Conservation (phyloP, 1,140 invertebrate species). For the Drosophila orena region DNA sequence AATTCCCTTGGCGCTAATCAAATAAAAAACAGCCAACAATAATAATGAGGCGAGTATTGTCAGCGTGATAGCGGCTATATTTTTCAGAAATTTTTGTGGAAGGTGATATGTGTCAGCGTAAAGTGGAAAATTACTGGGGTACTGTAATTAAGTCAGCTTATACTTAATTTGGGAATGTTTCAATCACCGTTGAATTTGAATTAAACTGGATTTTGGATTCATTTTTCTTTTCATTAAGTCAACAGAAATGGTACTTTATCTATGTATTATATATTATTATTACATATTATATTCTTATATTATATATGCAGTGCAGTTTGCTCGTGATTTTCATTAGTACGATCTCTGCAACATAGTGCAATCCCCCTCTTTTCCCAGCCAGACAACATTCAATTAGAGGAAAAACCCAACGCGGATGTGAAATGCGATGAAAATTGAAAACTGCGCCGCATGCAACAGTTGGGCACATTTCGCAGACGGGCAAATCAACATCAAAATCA, state of each 20-base stretch:
- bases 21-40: conserved; percentile 8
- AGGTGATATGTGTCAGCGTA: not conserved
- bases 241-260: not conserved
- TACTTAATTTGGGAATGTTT: not conserved
- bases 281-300: too few species aligned
- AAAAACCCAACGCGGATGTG: conserved; percentile 9
- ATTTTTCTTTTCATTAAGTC: not conserved
- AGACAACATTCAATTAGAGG: conserved; percentile 19
- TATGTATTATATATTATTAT: too few species aligned
- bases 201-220: not conserved
- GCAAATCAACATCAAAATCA: conserved; percentile 73
- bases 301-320: too few species aligned
- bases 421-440: conserved; percentile 29
- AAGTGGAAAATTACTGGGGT: conserved; percentile 1
- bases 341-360: not conserved
- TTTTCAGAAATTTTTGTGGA: conserved; percentile 2
- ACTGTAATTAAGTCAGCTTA: not conserved
- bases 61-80: conserved; percentile 25
- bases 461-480: conserved; percentile 23
- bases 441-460: conserved; percentile 62
- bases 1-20: conserved; percentile 8
- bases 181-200: too few species aligned
- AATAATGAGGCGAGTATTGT: not conserved
- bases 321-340: not conserved
- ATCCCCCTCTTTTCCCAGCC: not conserved